These are phyloP conservation scores for Nothura maculosa DNA, from an alignment of 2,797 vertebrate species.

Conservation along the genomic window DNA sequence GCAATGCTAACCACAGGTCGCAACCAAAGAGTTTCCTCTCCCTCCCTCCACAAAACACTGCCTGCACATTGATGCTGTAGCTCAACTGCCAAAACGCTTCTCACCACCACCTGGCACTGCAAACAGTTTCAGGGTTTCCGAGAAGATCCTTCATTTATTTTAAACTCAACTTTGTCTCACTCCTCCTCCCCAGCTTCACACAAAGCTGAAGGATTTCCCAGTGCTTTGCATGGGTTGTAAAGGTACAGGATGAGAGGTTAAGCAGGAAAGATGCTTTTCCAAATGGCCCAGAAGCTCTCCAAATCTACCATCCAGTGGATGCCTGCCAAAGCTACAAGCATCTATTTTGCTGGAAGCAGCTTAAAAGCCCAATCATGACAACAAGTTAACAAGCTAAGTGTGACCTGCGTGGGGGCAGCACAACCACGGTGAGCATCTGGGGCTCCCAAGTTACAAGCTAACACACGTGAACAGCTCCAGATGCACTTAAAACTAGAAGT, in stretches of 20 bases:
- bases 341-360: constrained; percentile 16
- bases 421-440: background rate
- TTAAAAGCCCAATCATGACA: constrained; percentile 21
- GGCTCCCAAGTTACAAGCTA: background rate
- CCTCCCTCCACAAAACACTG: fast-evolving
- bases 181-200: background rate
- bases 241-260: background rate
- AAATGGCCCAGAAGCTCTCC: background rate
- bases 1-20: background rate
- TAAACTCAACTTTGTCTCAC: background rate
- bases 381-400: constrained; percentile 20
- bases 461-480: background rate
- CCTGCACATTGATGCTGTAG: fast-evolving
- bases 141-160: background rate
- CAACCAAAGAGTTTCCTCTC: background rate
- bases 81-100: background rate
- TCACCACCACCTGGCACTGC: background rate
- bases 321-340: constrained; percentile 8
- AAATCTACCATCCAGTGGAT: background rate
- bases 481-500: background rate
- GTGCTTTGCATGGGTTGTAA: background rate
- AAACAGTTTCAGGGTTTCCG: background rate
- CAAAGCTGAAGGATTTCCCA: background rate
- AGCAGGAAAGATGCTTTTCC: background rate
- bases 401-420: background rate